phyloP scores from a whole-genome alignment of 2,113 vertebrate genomes.

The Chloropsis cyanopogon region DNA sequence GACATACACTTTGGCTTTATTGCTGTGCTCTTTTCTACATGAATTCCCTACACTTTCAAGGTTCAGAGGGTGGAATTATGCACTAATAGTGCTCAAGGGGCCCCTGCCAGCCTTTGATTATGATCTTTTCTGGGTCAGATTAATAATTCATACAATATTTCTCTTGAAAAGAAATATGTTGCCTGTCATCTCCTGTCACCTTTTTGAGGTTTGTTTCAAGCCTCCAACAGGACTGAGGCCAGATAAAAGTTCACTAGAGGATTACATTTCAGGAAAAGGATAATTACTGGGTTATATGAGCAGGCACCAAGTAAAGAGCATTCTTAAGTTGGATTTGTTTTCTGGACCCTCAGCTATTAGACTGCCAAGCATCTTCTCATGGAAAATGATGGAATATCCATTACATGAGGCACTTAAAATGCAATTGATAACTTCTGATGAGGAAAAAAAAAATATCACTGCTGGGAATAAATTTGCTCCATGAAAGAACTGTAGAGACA shows the following conservation, averaged over 20 bases:
- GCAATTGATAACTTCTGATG: background rate
- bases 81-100: conserved; percentile 36
- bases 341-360: background rate
- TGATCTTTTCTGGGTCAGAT: conserved; percentile 68
- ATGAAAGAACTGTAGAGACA: background rate
- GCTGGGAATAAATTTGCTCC: background rate
- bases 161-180: conserved; percentile 13
- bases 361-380: background rate
- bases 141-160: conserved; percentile 66
- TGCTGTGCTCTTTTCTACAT: background rate
- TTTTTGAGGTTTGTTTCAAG: conserved; percentile 14
- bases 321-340: background rate
- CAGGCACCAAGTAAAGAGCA: background rate
- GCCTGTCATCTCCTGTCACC: conserved; percentile 28
- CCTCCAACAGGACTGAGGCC: background rate
- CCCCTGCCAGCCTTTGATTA: conserved; percentile 48
- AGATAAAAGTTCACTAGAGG: background rate
- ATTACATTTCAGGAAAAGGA: background rate
- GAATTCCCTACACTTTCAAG: background rate
- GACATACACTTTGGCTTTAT: background rate
- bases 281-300: background rate
- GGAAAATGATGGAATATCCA: background rate
- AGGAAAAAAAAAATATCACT: background rate
- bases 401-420: background rate
- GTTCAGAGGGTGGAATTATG: conserved; percentile 38